These are phyloP conservation scores for Caenorhabditis doughertyi DNA, from an alignment of 2,888 invertebrate species.

Conservation along the genomic window DNA sequence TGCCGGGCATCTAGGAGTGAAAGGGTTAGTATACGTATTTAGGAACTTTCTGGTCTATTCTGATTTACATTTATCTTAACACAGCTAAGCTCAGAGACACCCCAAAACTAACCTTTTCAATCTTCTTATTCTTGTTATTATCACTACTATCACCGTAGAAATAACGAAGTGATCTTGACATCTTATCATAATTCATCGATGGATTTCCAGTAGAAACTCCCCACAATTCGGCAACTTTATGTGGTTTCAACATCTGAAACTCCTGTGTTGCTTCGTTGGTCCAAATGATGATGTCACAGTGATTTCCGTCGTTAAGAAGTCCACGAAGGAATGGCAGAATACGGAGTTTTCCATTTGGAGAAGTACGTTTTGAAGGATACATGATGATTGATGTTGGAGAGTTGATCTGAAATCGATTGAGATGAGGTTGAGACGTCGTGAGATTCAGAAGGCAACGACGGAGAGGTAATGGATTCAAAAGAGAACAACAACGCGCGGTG, in stretches of 20 bases:
- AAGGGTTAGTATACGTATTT: too few relatives aligned
- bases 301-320: slow-evolving; percentile 17
- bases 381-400: neutral
- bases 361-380: neutral
- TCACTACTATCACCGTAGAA: too few relatives aligned
- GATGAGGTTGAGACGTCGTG: neutral
- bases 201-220: slow-evolving; percentile 16
- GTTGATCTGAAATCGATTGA: neutral
- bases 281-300: slow-evolving; percentile 13
- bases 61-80: too few relatives aligned
- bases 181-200: slow-evolving; percentile 29
- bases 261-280: neutral
- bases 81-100: too few relatives aligned
- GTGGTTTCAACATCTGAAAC: slow-evolving; percentile 19
- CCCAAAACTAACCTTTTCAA: slow-evolving; percentile 26
- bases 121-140: neutral
- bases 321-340: slow-evolving; percentile 26
- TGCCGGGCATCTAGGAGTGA: slow-evolving; percentile 22
- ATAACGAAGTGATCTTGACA: slow-evolving; percentile 28
- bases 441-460: neutral
- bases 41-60: too few relatives aligned
- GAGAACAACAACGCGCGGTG: too few relatives aligned
- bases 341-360: slow-evolving; percentile 26
- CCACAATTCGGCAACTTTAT: slow-evolving; percentile 22
- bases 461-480: neutral